phyloP scores from a whole-genome alignment of 92 coral and sea anemone species.

The Diadumene lineata region DNA sequence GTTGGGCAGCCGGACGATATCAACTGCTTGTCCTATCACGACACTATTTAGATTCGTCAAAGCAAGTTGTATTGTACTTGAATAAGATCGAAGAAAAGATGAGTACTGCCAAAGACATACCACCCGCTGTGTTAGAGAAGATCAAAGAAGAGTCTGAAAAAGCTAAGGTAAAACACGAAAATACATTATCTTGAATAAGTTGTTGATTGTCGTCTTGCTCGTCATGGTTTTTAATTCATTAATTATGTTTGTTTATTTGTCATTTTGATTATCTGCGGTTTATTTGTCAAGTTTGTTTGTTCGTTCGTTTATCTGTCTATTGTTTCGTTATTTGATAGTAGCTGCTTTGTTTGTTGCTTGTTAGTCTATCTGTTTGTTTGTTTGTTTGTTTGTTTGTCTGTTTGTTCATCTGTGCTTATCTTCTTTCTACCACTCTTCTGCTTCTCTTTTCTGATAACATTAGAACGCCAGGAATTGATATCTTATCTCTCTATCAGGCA shows the following conservation, averaged over 20 bases:
- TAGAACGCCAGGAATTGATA: neutral
- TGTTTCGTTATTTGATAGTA: no score
- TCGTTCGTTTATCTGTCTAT: no score
- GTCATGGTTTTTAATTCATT: no score
- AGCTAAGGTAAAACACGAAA: slow-evolving; percentile 94
- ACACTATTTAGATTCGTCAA: slow-evolving; percentile 87
- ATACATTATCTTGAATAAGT: no score
- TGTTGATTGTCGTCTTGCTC: no score
- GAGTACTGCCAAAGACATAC: slow-evolving; percentile 84
- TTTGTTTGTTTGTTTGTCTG: neutral
- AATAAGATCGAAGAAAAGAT: slow-evolving; percentile 92
- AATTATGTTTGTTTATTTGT: no score
- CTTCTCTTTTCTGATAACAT: neutral
- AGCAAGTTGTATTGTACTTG: slow-evolving; percentile 85
- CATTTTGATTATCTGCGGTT: no score
- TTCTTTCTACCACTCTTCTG: neutral
- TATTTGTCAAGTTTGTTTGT: no score
- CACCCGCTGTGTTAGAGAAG: slow-evolving; percentile 76
- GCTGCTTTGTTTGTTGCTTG: neutral
- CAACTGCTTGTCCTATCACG: slow-evolving; percentile 87
- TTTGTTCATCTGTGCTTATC: neutral
- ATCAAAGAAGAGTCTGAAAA: slow-evolving; percentile 82
- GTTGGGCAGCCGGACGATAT: slow-evolving; percentile 99
- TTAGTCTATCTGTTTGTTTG: neutral
- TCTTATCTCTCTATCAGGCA: slow-evolving; percentile 45